A percentile compares a stretch with the other conserved stretches of the same genome.
These are phyloP conservation scores for Neoniphon sammara DNA, from an alignment of 2,797 vertebrate species.

Conservation along the genomic window DNA sequence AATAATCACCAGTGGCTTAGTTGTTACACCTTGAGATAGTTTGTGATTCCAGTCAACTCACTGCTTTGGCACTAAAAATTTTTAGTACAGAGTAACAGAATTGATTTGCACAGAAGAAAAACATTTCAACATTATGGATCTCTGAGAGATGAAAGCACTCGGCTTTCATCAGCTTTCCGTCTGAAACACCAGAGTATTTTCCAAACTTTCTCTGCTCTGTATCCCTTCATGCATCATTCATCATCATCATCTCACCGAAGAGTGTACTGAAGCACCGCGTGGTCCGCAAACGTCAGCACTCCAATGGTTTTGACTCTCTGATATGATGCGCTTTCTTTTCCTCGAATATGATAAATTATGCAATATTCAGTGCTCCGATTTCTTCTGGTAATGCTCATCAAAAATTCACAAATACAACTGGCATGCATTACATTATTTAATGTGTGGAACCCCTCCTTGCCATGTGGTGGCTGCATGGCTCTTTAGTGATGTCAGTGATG, in stretches of 20 bases:
- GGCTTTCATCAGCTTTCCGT: no score
- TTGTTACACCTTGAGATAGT: slow-evolving; percentile 19
- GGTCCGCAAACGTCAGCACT: slow-evolving; percentile 33
- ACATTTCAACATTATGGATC: slow-evolving; percentile 19
- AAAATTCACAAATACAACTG: slow-evolving; percentile 38
- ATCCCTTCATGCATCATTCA: slow-evolving; percentile 57
- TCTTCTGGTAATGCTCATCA: slow-evolving; percentile 2
- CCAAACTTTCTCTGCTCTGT: slow-evolving; percentile 9
- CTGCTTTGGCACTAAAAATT: not conserved
- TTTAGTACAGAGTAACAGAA: slow-evolving; percentile 5
- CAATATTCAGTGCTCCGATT: not conserved
- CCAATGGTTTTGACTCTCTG: slow-evolving; percentile 25
- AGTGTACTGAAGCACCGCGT: slow-evolving; percentile 34
- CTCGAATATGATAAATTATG: slow-evolving; percentile 1
- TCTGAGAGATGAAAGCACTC: slow-evolving; percentile 34
- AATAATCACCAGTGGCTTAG: not conserved
- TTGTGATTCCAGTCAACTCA: slow-evolving; percentile 17
- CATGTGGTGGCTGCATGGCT: not conserved
- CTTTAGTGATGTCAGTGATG: slow-evolving; percentile 11
- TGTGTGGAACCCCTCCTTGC: not conserved
- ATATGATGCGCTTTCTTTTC: slow-evolving; percentile 6
- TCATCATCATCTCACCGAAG: slow-evolving; percentile 25
- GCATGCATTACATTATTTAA: slow-evolving; percentile 14
- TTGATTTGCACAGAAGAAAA: slow-evolving; percentile 46
- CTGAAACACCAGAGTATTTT: slow-evolving; percentile 27